Percentiles rank a stretch among this genome's conserved stretches.
These are phyloP conservation scores for Tipula lateralis DNA, from an alignment of 2,888 invertebrate genomes.

Conservation along the genomic window DNA sequence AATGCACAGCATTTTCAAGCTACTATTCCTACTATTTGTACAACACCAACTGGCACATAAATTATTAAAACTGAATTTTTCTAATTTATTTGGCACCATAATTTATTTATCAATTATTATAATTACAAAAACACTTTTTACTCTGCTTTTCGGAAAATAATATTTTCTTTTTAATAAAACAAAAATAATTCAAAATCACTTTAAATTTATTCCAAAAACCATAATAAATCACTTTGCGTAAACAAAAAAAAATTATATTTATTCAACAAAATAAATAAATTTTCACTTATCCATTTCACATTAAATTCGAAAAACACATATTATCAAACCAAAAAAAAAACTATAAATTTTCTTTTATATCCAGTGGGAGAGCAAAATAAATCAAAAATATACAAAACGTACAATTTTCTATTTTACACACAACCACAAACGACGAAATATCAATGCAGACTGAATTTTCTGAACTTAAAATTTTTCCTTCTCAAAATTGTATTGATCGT, in stretches of 20 bases:
- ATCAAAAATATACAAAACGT: not conserved
- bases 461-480: not conserved
- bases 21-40: not conserved
- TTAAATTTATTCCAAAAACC: not conserved
- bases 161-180: not conserved
- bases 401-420: not conserved
- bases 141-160: constrained; percentile 7
- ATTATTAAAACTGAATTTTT: constrained; percentile 11
- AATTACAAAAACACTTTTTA: constrained; percentile 6
- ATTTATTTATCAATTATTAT: not conserved
- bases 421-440: not conserved
- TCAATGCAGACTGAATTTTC: not conserved
- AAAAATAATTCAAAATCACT: not conserved
- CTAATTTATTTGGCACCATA: constrained; percentile 15
- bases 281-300: constrained; percentile 8
- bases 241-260: not conserved
- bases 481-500: not conserved
- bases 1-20: not conserved
- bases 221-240: not conserved
- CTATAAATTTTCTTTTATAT: not conserved
- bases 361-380: not conserved
- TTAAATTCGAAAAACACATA: not conserved
- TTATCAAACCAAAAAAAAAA: not conserved
- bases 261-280: not conserved
- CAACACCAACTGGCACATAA: not conserved